Evolutionary conservation across 2,888 invertebrate genomes (phyloP).

Genomic region (Neoscelio sp.): DNA sequence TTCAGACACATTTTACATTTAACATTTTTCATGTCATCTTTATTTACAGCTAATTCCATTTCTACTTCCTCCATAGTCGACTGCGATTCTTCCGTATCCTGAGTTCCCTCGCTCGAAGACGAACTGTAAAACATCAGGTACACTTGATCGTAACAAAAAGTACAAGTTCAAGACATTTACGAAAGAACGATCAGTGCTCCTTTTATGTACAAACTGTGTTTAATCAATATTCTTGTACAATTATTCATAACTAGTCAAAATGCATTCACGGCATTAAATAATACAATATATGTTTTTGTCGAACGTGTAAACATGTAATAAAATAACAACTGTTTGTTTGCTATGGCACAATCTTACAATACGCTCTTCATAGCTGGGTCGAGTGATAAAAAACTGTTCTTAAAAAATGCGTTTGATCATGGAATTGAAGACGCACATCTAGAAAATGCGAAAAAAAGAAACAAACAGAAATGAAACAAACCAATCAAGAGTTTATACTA

Average conservation of each 20-base stretch:
- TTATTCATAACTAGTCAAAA: too few species aligned
- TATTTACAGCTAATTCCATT: slow-evolving; percentile 79
- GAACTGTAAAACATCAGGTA: slow-evolving; percentile 76
- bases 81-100: slow-evolving; percentile 82
- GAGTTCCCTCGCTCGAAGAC: slow-evolving; percentile 83
- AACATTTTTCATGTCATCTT: slow-evolving; percentile 77
- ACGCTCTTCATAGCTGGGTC: slow-evolving; percentile 34
- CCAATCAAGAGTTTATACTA: too few species aligned
- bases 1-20: slow-evolving; percentile 84
- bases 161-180: too few species aligned
- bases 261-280: too few species aligned
- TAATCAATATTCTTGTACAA: too few species aligned
- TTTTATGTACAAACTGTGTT: too few species aligned
- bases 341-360: slow-evolving; percentile 47
- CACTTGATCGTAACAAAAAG: not conserved
- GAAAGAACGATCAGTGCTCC: too few species aligned
- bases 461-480: slow-evolving; percentile 25
- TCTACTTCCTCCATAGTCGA: slow-evolving; percentile 82
- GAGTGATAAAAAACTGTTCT: slow-evolving; percentile 56
- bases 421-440: slow-evolving; percentile 57
- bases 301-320: too few species aligned
- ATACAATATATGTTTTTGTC: too few species aligned
- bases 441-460: slow-evolving; percentile 58
- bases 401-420: slow-evolving; percentile 58
- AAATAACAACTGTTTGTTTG: too few species aligned